Conservation (phyloP, 2,797 vertebrate species). For the Orestias chungarensis region DNA sequence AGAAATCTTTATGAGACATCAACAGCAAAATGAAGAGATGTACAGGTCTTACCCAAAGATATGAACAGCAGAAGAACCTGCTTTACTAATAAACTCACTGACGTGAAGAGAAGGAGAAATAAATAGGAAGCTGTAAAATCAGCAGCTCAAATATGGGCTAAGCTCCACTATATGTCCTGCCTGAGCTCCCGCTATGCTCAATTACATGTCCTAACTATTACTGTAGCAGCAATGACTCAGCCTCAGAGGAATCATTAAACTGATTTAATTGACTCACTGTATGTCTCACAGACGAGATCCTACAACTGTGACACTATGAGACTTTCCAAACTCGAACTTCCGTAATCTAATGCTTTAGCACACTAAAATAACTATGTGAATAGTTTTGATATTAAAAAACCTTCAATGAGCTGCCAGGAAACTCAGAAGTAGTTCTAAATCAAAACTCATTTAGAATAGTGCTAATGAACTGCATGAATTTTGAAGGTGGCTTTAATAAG, state of each 20-base stretch:
- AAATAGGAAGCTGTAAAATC: not conserved
- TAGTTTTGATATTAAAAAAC: constrained; percentile 15
- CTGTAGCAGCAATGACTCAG: constrained; percentile 39
- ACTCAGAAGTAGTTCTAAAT: constrained; percentile 24
- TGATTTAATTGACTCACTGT: constrained; percentile 57
- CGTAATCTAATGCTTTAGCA: not conserved
- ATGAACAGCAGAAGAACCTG: not conserved
- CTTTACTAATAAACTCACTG: too few species aligned
- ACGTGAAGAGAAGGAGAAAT: not conserved
- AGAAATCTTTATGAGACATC: not conserved
- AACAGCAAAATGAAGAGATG: not conserved
- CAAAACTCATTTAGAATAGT: constrained; percentile 49
- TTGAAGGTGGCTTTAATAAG: constrained; percentile 54
- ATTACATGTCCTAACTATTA: constrained; percentile 20
- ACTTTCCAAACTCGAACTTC: constrained; percentile 23
- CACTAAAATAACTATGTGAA: not conserved
- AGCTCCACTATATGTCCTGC: not conserved
- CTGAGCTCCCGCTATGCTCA: constrained; percentile 5
- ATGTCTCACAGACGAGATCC: constrained; percentile 42
- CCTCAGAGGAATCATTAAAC: constrained; percentile 51
- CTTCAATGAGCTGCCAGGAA: not conserved
- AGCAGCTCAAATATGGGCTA: not conserved
- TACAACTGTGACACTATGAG: constrained; percentile 38
- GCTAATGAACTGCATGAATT: constrained; percentile 51
- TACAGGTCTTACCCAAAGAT: not conserved